These are phyloP conservation scores for Aphis gossypii DNA, from an alignment of 1,140 invertebrate species.

Conservation along the genomic window DNA sequence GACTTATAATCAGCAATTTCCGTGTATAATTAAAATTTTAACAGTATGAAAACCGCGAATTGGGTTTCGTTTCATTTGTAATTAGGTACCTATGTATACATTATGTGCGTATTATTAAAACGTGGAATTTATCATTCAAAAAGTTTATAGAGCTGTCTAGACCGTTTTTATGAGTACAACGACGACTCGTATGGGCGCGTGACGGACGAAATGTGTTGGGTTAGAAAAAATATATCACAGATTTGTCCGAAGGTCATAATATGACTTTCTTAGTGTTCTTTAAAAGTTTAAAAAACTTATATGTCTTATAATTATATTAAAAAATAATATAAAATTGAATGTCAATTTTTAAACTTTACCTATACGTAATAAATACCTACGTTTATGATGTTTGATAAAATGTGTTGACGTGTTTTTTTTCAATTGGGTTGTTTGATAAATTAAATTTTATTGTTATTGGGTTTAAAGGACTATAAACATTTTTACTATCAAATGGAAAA, in stretches of 20 bases:
- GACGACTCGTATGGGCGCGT: neutral
- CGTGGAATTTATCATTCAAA: neutral
- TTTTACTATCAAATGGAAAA: neutral
- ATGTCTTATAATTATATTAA: too few species aligned
- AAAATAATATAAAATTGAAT: too few species aligned
- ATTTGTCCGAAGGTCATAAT: neutral
- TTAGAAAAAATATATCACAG: neutral
- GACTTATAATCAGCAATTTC: neutral
- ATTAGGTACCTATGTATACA: neutral
- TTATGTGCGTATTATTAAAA: neutral
- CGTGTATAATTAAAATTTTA: neutral
- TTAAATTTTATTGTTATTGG: neutral
- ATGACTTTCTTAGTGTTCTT: neutral
- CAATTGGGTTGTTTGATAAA: neutral
- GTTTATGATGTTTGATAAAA: neutral
- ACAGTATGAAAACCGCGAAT: neutral
- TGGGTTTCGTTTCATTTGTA: neutral
- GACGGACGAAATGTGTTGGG: neutral
- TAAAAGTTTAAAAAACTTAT: too few species aligned
- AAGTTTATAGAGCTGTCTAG: neutral
- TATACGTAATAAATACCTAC: too few species aligned
- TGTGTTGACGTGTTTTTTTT: neutral
- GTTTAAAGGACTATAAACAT: neutral
- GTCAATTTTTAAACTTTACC: neutral
- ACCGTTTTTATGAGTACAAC: neutral